phyloP scores from a whole-genome alignment of 2,888 invertebrate genomes.

The Drosophila phalerata region DNA sequence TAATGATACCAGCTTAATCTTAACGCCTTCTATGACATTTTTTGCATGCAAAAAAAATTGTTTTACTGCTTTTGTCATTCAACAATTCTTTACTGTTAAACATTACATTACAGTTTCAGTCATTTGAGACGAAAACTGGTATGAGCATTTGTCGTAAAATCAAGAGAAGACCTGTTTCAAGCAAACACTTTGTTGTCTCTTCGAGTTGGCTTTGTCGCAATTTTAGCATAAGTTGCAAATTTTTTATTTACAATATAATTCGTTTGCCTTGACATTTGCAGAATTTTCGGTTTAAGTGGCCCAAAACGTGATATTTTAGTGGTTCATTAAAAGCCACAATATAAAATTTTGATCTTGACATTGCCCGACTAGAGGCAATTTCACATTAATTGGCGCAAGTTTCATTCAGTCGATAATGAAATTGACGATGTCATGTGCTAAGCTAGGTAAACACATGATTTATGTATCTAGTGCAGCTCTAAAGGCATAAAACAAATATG shows the following conservation, averaged over 20 bases:
- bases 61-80: too few relatives aligned
- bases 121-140: not conserved
- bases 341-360: conserved; percentile 40
- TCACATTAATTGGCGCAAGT: conserved; percentile 25
- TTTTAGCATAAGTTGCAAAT: conserved; percentile 33
- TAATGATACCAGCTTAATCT: too few relatives aligned
- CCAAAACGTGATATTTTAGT: conserved; percentile 40
- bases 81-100: too few relatives aligned
- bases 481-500: conserved; percentile 13
- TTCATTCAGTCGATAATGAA: conserved; percentile 28
- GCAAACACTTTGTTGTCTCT: conserved; percentile 23
- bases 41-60: too few relatives aligned
- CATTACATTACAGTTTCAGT: not conserved
- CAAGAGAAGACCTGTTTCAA: conserved; percentile 34
- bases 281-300: conserved; percentile 17
- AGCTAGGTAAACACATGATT: conserved; percentile 36
- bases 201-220: conserved; percentile 18
- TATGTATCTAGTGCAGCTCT: conserved; percentile 28
- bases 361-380: conserved; percentile 34
- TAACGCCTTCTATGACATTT: too few relatives aligned
- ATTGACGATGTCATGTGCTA: conserved; percentile 24
- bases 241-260: conserved; percentile 14
- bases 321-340: conserved; percentile 1
- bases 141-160: conserved; percentile 4
- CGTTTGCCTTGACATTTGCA: conserved; percentile 58